Conservation (phyloP, 1,140 invertebrate species). For the Drosophila saltans region DNA sequence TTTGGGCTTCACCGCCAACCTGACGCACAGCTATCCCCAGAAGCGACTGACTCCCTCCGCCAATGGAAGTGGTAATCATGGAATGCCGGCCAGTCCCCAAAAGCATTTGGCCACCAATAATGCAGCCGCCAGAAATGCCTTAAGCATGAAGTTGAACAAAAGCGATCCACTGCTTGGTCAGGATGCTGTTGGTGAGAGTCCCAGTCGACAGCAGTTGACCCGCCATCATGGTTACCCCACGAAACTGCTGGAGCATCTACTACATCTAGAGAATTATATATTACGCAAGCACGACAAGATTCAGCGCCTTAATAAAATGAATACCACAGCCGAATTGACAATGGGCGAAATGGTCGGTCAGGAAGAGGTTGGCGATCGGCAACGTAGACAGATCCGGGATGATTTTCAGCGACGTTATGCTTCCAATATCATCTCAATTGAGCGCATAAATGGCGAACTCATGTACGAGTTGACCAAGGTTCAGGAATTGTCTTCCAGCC, state of each 20-base stretch:
- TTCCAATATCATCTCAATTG: constrained; percentile 93
- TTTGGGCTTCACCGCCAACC: constrained; percentile 61
- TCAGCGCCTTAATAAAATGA: constrained; percentile 92
- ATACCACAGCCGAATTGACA: constrained; percentile 94
- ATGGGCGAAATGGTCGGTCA: constrained; percentile 84
- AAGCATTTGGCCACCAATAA: constrained; percentile 61
- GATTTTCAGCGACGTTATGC: constrained; percentile 97
- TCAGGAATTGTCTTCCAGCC: constrained; percentile 93
- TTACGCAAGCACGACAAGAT: constrained; percentile 93
- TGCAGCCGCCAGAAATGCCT: constrained; percentile 60
- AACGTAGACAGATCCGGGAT: constrained; percentile 84
- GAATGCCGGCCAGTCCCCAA: constrained; percentile 19
- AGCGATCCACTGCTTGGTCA: constrained; percentile 85
- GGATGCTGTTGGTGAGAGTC: constrained; percentile 74
- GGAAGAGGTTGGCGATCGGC: constrained; percentile 62
- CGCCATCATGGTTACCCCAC: constrained; percentile 89
- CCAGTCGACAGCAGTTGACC: constrained; percentile 54
- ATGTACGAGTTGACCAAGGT: constrained; percentile 93
- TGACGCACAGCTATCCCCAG: constrained; percentile 43
- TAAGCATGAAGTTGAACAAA: constrained; percentile 81
- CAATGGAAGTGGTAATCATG: constrained; percentile 39
- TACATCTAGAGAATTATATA: constrained; percentile 94
- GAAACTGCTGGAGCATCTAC: constrained; percentile 93
- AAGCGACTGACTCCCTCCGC: constrained; percentile 29
- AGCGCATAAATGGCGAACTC: constrained; percentile 95